Evolutionary conservation across 2,888 invertebrate species (phyloP), one percentile per base, ranked within the genome.

Genomic region (Acrobasis suavella): DNA sequence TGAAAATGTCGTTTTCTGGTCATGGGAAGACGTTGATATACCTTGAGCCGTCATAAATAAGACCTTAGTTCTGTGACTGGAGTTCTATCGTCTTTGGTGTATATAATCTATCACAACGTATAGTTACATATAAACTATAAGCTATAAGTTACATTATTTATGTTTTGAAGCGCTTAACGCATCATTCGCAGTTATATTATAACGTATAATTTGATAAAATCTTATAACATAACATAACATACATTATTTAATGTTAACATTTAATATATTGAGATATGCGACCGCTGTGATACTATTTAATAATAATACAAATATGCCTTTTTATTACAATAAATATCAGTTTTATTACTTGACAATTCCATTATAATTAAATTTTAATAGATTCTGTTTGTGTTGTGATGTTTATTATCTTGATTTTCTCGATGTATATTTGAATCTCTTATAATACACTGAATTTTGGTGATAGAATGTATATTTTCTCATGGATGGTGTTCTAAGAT

Each of bases 361-460:
- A 46, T 12, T 60, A 37, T 16, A 50, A 64, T 64, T 63, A 62
- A 63, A 46, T 59, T 58, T 62, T 60, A 63, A 50, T 62, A 37
- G 62, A 65, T 62, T 69, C 12, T n/a, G 12, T 69, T 70, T 64
- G 65, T 70, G 64, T 65, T 67, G 64, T 72, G 71, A 73, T 71
- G n/a, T 66, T 69, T 64, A 63, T 71, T 32, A 42, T 46, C 10
- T n/a, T 46, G 46, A 14, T 46, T 74, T 65, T 75, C 72, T 63
- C 50, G 63, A 66, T 80, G 78, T 80, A 76, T 72, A 80, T 79
- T 76, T 73, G 75, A 77, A 78, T 76, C 74, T 77, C 72, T 67
- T 46, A 46, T 46, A n/a, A 46, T 46, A n/a, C 10, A 42, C 15
- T 14, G 9, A 17, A 12, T n/a, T 50, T 38, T 1, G 37, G 17